Evolutionary conservation across 2,113 vertebrate genomes (phyloP).

Genomic region (Danio rerio): GRCz12tu NC_133181.1:52041501-52042000

Average conservation of each 20-base stretch:
- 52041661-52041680: constrained; percentile 24
- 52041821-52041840: constrained; percentile 7
- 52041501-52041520: constrained; percentile 58
- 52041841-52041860: constrained; percentile 17
- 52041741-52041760: constrained; percentile 28
- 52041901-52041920: background rate
- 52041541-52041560: constrained; percentile 60
- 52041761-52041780: constrained; percentile 14
- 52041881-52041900: constrained; percentile 23
- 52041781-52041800: background rate
- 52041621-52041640: constrained; percentile 64
- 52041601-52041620: constrained; percentile 75
- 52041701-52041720: constrained; percentile 58
- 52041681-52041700: constrained; percentile 51
- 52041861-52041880: constrained; percentile 33
- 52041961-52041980: background rate
- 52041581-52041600: constrained; percentile 75
- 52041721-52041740: constrained; percentile 44
- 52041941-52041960: background rate
- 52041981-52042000: too few species aligned
- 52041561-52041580: constrained; percentile 64
- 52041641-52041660: constrained; percentile 58
- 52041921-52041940: background rate
- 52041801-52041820: constrained; percentile 8
- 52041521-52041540: constrained; percentile 35